Conservation (phyloP, 2,888 invertebrate genomes). For the Stenurella melanura region DNA sequence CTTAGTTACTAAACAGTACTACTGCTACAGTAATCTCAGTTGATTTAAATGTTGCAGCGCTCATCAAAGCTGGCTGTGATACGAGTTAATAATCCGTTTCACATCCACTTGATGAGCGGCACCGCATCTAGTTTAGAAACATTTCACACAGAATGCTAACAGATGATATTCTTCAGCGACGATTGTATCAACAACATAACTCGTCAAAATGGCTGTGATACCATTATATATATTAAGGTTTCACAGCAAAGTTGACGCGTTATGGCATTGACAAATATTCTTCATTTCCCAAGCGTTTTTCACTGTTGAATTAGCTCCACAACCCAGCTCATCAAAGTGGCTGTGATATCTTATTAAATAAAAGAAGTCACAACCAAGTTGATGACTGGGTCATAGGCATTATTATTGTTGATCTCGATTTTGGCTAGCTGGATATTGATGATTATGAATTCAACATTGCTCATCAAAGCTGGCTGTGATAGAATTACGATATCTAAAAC, state of each 20-base stretch:
- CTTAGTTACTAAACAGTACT: background rate
- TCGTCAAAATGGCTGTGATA: slow-evolving; percentile 98
- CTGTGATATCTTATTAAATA: slow-evolving; percentile 91
- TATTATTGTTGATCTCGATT: slow-evolving; percentile 9
- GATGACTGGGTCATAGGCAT: slow-evolving; percentile 80
- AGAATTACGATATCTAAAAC: slow-evolving; percentile 84
- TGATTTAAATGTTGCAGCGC: slow-evolving; percentile 76
- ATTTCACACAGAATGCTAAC: slow-evolving; percentile 9
- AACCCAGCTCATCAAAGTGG: slow-evolving; percentile 96
- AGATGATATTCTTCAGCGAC: slow-evolving; percentile 46
- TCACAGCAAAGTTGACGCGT: slow-evolving; percentile 89
- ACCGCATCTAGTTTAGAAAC: slow-evolving; percentile 62
- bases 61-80: slow-evolving; percentile 99
- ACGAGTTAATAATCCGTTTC: slow-evolving; percentile 84
- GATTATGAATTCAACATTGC: slow-evolving; percentile 78
- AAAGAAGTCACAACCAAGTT: slow-evolving; percentile 92
- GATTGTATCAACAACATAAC: slow-evolving; percentile 80
- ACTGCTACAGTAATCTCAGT: background rate
- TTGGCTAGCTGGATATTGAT: slow-evolving; percentile 22
- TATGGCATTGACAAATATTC: slow-evolving; percentile 70
- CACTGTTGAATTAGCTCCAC: slow-evolving; percentile 47
- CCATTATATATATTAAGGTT: slow-evolving; percentile 77
- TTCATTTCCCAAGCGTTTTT: background rate
- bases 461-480: slow-evolving; percentile 98
- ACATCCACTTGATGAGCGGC: slow-evolving; percentile 94